Base-by-base conservation (phyloP, 2,797 vertebrate genomes). In the Parotocinclus haroldoi region DNA sequence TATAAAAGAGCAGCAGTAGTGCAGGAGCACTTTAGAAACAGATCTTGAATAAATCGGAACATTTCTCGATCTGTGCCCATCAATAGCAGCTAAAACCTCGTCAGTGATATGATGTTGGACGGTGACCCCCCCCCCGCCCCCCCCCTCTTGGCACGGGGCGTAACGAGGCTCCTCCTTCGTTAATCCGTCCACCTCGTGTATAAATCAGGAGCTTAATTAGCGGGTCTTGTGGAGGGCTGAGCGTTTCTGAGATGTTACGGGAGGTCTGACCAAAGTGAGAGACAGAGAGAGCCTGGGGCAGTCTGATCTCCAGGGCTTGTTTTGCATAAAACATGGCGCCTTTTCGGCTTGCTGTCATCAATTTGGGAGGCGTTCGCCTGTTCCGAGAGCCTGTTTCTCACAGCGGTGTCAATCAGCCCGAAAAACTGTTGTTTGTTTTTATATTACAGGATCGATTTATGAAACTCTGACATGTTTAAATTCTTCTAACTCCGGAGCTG, bases 321-420 rank as follows among this genome's bases (percentile, higher is more conserved):
- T 73, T 61, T 70, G 17, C 56, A 66, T 60, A 57, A 61, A 19
- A 49, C 60, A 74, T 79, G 67, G 60, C 66, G 51, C 58, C 58
- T 63, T 63, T 51, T 55, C 51, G 64, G 69, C 66, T 73, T 70
- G 77, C 71, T 59, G 63, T 67, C 69, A 56, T 48, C 46, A 37
- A 58, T 71, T 69, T 76, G 65, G 76, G 58, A 63, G 37, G 68
- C 69, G 72, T 66, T n/a, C 74, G 51, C 68, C 66, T 3, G 8
- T 11, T 46, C 16, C 45, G 58, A 66, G 42, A 27, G 27, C 27
- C 27, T 27, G 27, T 2, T 27, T 27, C 38, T 60, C 78, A 81
- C 72, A 65, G 66, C 71, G 79, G 27, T 85, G 83, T 88, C 82
- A 82, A 77, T 87, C 40, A 11, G 84, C 81, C 84, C 68, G 1